These are phyloP conservation scores for Crocodylus rhombifer DNA, from an alignment of 2,797 vertebrate species.

Conservation along the genomic window DNA sequence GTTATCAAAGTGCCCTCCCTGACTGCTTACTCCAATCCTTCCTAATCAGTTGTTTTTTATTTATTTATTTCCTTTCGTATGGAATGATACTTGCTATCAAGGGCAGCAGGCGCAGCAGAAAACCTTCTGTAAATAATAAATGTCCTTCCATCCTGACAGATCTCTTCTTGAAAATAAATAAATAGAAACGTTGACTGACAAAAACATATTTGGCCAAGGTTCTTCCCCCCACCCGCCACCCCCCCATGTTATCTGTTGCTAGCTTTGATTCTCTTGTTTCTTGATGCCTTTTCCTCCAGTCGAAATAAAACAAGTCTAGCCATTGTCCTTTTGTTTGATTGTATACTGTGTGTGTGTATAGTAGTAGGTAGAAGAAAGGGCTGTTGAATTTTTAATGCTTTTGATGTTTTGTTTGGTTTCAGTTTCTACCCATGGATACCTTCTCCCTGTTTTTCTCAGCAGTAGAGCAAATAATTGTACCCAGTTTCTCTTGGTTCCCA, in stretches of 20 bases:
- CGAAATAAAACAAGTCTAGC: neutral
- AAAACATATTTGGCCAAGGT: neutral
- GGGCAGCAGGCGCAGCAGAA: slow-evolving; percentile 8
- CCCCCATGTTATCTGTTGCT: neutral
- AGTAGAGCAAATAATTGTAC: neutral
- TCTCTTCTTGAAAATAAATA: slow-evolving; percentile 48
- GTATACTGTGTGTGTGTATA: neutral
- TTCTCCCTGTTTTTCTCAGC: slow-evolving; percentile 8
- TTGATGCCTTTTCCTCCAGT: neutral
- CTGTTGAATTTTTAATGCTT: slow-evolving; percentile 19
- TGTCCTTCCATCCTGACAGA: neutral
- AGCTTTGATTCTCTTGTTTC: slow-evolving; percentile 25
- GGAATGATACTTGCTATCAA: slow-evolving; percentile 24
- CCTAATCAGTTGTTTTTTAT: slow-evolving; percentile 26
- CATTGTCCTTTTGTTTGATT: neutral
- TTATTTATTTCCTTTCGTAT: slow-evolving; percentile 44
- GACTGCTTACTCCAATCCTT: slow-evolving; percentile 16
- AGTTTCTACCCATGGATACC: neutral
- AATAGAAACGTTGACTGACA: neutral
- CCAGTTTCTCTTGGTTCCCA: neutral
- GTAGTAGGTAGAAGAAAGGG: neutral
- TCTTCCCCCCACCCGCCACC: neutral
- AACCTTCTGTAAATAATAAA: slow-evolving; percentile 60
- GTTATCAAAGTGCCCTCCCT: neutral
- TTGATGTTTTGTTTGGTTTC: slow-evolving; percentile 42